Conservation (phyloP, 2,888 invertebrate species). For the Callosobruchus maculatus region DNA sequence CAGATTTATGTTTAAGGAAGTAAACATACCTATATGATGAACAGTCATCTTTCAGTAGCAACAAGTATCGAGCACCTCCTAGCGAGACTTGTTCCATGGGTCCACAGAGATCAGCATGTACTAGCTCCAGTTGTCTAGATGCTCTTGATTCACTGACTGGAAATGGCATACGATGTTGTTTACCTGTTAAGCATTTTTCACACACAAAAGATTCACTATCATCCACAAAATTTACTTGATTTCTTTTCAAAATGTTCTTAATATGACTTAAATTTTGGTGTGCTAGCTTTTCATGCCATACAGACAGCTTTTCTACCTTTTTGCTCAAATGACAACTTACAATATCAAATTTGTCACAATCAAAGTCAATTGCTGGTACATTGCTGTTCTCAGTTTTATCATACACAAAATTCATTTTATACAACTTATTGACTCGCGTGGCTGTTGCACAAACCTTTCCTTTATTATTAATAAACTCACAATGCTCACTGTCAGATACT, state of each 20-base stretch:
- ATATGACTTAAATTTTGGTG: constrained; percentile 13
- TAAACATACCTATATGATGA: constrained; percentile 17
- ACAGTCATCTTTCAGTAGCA: constrained; percentile 26
- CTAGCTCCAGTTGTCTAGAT: constrained; percentile 7
- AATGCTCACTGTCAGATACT: constrained; percentile 19
- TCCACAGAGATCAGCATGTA: constrained; percentile 18
- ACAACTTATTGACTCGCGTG: constrained; percentile 14
- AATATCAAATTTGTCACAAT: neutral
- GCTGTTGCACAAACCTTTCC: constrained; percentile 14
- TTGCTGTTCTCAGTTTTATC: neutral
- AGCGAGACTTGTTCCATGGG: constrained; percentile 13
- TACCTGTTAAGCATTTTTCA: constrained; percentile 14
- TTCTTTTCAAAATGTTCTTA: constrained; percentile 6
- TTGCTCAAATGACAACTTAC: neutral
- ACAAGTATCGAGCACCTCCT: constrained; percentile 15
- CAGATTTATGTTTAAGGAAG: constrained; percentile 25
- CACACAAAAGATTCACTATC: constrained; percentile 3
- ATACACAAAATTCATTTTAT: constrained; percentile 12
- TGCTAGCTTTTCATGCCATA: constrained; percentile 11
- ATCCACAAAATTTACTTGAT: constrained; percentile 10
- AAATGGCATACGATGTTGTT: constrained; percentile 14
- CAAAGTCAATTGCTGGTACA: neutral
- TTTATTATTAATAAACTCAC: constrained; percentile 19
- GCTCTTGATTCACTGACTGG: constrained; percentile 11
- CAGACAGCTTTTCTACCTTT: constrained; percentile 5